Evolutionary conservation across 2,888 invertebrate genomes (phyloP).

Genomic region (Eristalinus sepulchralis): DNA sequence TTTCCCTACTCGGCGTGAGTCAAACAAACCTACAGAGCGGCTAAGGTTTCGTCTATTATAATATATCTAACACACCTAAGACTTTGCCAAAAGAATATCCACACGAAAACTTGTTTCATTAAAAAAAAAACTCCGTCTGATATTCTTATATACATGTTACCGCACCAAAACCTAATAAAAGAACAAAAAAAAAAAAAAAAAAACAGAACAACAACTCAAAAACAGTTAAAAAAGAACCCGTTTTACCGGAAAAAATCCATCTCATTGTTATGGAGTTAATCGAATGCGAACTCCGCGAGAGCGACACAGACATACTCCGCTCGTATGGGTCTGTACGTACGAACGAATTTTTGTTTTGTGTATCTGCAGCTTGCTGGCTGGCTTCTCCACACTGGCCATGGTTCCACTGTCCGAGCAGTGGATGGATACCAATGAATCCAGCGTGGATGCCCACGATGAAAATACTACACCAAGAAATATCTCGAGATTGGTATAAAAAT

Average conservation of each 20-base stretch:
- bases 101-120: conserved; percentile 58
- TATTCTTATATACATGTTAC: conserved; percentile 53
- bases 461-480: conserved; percentile 56
- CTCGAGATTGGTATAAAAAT: conserved; percentile 67
- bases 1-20: conserved; percentile 41
- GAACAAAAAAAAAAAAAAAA: conserved; percentile 16
- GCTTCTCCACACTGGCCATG: conserved; percentile 18
- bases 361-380: conserved; percentile 38
- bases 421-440: conserved; percentile 23
- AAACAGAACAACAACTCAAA: conserved; percentile 48
- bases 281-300: conserved; percentile 67
- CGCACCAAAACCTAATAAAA: conserved; percentile 62
- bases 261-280: conserved; percentile 71
- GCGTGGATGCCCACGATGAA: conserved; percentile 58
- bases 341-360: conserved; percentile 57
- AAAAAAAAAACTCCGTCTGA: conserved; percentile 52
- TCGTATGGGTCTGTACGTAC: conserved; percentile 23
- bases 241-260: conserved; percentile 71
- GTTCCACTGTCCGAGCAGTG: conserved; percentile 39
- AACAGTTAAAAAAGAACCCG: conserved; percentile 69
- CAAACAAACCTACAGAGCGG: conserved; percentile 2
- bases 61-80: conserved; percentile 54
- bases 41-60: conserved; percentile 12
- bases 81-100: conserved; percentile 34
- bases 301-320: conserved; percentile 33